A percentile compares a stretch with the other conserved stretches of the same genome.
phyloP scores from a whole-genome alignment of 2,113 vertebrate species.

The Cheilinus undulatus region DNA sequence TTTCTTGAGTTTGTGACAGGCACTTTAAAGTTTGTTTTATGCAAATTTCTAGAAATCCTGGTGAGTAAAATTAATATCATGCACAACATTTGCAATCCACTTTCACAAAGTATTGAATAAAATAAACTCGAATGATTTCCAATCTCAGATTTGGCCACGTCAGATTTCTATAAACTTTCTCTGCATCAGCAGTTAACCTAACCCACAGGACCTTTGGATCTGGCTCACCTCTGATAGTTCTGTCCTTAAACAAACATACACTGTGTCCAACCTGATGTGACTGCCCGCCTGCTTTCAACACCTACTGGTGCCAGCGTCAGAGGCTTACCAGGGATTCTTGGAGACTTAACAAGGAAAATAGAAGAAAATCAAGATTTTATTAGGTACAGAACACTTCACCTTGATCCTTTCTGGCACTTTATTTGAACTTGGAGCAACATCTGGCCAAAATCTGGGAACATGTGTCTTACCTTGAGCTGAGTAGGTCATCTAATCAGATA shows the following conservation, averaged over 20 bases:
- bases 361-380: slow-evolving; percentile 33
- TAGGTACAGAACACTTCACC: slow-evolving; percentile 14
- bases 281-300: slow-evolving; percentile 38
- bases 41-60: not conserved
- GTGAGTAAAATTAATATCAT: not conserved
- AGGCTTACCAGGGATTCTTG: slow-evolving; percentile 46
- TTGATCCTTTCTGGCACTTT: slow-evolving; percentile 18
- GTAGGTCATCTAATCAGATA: not conserved
- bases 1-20: not conserved
- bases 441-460: slow-evolving; percentile 38
- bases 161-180: slow-evolving; percentile 29
- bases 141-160: not conserved
- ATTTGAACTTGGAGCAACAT: slow-evolving; percentile 11
- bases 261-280: slow-evolving; percentile 20
- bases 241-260: slow-evolving; percentile 44
- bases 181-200: slow-evolving; percentile 8
- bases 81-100: not conserved
- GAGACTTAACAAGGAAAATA: slow-evolving; percentile 50
- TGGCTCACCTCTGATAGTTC: slow-evolving; percentile 44
- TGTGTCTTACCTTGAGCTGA: slow-evolving; percentile 9
- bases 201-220: slow-evolving; percentile 10
- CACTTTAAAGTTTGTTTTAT: not conserved
- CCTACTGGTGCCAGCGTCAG: slow-evolving; percentile 19
- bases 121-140: not conserved
- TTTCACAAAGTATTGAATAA: not conserved